Evolutionary conservation across 23 tunicate species (phyloP).

Genomic region (Halocynthia roretzi): DNA sequence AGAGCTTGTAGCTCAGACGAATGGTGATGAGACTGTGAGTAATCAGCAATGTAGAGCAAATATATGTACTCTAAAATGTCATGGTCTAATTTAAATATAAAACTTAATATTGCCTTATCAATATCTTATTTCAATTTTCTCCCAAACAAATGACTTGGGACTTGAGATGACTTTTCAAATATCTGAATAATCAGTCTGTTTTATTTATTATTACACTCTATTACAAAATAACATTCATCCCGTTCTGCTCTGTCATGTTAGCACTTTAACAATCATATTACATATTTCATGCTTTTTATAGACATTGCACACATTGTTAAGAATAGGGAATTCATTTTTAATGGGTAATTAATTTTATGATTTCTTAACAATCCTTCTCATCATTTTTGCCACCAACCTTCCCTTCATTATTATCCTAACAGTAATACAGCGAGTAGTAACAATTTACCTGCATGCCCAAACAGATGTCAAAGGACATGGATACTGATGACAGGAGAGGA

Average conservation of each 20-base stretch:
- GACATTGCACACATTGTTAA: too few relatives aligned
- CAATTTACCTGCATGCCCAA: background rate
- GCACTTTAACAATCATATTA: too few relatives aligned
- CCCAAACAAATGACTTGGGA: background rate
- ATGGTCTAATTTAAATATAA: background rate
- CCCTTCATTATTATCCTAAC: background rate
- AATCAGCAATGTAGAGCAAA: background rate
- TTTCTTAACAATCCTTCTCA: background rate
- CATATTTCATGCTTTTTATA: too few relatives aligned
- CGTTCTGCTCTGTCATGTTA: too few relatives aligned
- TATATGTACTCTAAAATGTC: background rate
- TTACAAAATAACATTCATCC: too few relatives aligned
- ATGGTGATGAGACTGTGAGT: constrained; percentile 61
- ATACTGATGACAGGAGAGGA: constrained; percentile 37
- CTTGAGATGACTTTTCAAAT: background rate
- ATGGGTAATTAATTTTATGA: too few relatives aligned
- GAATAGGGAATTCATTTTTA: too few relatives aligned
- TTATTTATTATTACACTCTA: background rate
- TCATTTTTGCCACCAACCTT: background rate
- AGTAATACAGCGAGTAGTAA: background rate
- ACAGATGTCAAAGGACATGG: constrained; percentile 44
- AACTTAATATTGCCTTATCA: background rate
- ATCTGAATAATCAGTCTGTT: background rate
- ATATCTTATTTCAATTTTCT: background rate
- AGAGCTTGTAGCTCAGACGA: constrained; percentile 63